These are phyloP conservation scores for Agrotis segetum DNA, from an alignment of 2,888 invertebrate genomes.

Conservation along the genomic window DNA sequence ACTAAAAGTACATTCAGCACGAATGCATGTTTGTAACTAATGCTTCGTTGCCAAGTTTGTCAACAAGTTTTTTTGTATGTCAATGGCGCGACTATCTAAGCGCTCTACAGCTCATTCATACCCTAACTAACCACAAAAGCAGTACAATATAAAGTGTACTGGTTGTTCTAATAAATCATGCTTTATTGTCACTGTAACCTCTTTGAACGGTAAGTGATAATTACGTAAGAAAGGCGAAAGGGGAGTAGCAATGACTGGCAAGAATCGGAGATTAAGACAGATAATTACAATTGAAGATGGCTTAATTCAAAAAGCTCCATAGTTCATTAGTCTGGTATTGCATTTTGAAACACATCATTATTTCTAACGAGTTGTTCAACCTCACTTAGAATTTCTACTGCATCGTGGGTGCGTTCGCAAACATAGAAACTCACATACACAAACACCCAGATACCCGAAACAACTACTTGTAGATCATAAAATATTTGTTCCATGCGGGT, in stretches of 20 bases:
- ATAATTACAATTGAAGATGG: conserved; percentile 2
- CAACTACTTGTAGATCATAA: too few species aligned
- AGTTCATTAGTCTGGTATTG: too few species aligned
- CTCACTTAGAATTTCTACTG: too few species aligned
- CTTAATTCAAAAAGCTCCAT: too few species aligned
- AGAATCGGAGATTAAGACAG: conserved; percentile 6
- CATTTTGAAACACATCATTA: too few species aligned
- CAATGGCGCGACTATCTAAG: not conserved
- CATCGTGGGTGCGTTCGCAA: too few species aligned
- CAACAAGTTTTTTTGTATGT: not conserved
- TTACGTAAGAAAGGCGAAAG: conserved; percentile 52
- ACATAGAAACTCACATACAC: too few species aligned
- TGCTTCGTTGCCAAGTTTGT: too few species aligned
- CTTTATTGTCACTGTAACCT: conserved; percentile 41
- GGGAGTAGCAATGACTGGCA: conserved; percentile 33
- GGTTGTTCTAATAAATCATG: conserved; percentile 50
- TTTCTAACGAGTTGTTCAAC: too few species aligned
- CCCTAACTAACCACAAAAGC: conserved; percentile 19
- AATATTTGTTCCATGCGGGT: too few species aligned
- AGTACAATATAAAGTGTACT: conserved; percentile 22
- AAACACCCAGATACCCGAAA: too few species aligned
- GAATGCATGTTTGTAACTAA: too few species aligned
- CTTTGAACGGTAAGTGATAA: conserved; percentile 40
- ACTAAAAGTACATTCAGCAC: not conserved
- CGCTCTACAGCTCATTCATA: conserved; percentile 21